Evolutionary conservation across 1,140 invertebrate genomes (phyloP), one percentile per base, ranked within the genome.

Genomic region (Drosophila ironensis): DNA sequence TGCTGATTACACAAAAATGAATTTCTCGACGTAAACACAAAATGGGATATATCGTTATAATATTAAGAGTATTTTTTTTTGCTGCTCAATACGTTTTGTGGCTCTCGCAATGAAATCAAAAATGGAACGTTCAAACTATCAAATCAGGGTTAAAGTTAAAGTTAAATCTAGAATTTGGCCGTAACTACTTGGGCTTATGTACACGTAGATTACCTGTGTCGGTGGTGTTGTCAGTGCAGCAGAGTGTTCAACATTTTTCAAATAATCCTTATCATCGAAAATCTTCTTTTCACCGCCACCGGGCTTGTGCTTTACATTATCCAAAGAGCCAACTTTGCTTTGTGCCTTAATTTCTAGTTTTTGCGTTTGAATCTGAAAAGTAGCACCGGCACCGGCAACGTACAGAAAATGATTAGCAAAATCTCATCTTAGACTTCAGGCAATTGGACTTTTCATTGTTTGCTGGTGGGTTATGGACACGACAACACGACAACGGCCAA

Each of bases 211-310:
- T 90, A 90, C 89, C 89, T 90, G 89, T 84, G 89, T 76, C 66
- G 89, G 86, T 78, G 87, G 89, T 77, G 86, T 87, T 72, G 89
- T 88, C 73, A 89, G 86, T 82, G 89, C 78, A 88, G 88, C 80
- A 63, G 82, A 82, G 80, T 90, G 89, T 52, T 90, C 89, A 89
- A 90, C 71, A 90, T 90, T 90, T 90, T 95, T 95, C 78, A 98
- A 93, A 92, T 98, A 98, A 59, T 97, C 96, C 91, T 96, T 97
- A 91, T 98, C 96, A 89, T 98, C 96, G 90, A 98, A 98, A 87
- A 97, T 97, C 91, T 97, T 97, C 90, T 95, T 95, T 48, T 97
- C 96, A 27, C 98, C 98, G 47, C 98, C 98, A 51, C 97, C 96
- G 37, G 98, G 96, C 91, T 94, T 95, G 91, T 99, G 95, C 89